Percentiles rank a stretch among this genome's conserved stretches.
These are phyloP conservation scores for Aphyosemion australe DNA, from an alignment of 2,113 vertebrate genomes.

Conservation along the genomic window DNA sequence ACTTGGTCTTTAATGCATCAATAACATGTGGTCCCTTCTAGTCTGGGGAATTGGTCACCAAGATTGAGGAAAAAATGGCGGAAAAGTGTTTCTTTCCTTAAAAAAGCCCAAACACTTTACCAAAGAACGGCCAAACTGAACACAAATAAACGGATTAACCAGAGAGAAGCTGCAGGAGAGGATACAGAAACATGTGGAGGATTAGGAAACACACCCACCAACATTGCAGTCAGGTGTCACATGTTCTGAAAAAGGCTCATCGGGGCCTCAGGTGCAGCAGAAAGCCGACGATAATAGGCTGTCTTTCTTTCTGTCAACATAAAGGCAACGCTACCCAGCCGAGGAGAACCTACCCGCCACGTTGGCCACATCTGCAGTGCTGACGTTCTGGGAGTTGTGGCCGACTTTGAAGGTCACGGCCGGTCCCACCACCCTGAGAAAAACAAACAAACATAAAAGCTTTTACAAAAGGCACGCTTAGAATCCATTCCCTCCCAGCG, in stretches of 20 bases:
- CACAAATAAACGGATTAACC: too few species aligned
- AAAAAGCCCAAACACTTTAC: too few species aligned
- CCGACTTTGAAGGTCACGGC: slow-evolving; percentile 92
- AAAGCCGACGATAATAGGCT: slow-evolving; percentile 26
- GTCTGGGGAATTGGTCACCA: too few species aligned
- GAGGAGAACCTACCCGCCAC: slow-evolving; percentile 83
- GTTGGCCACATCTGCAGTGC: slow-evolving; percentile 82
- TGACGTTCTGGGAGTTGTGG: slow-evolving; percentile 84
- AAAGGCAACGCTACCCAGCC: slow-evolving; percentile 37
- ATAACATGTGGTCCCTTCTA: too few species aligned
- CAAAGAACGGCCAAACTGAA: too few species aligned
- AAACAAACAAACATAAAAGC: slow-evolving; percentile 42
- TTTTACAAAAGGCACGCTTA: slow-evolving; percentile 23
- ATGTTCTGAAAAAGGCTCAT: slow-evolving; percentile 23
- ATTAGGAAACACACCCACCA: neutral
- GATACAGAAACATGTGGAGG: neutral
- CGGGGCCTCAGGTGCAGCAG: slow-evolving; percentile 52
- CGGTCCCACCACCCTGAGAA: slow-evolving; percentile 88
- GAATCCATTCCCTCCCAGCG: slow-evolving; percentile 12
- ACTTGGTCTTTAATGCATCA: too few species aligned
- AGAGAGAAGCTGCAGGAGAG: neutral
- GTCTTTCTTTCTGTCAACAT: slow-evolving; percentile 29
- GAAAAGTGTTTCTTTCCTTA: too few species aligned
- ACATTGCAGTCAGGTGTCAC: slow-evolving; percentile 6
- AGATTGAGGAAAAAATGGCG: too few species aligned